Percentiles rank a stretch among this genome's conserved stretches.
These are phyloP conservation scores for Platichthys flesus DNA, from an alignment of 2,113 vertebrate genomes.

Conservation along the genomic window DNA sequence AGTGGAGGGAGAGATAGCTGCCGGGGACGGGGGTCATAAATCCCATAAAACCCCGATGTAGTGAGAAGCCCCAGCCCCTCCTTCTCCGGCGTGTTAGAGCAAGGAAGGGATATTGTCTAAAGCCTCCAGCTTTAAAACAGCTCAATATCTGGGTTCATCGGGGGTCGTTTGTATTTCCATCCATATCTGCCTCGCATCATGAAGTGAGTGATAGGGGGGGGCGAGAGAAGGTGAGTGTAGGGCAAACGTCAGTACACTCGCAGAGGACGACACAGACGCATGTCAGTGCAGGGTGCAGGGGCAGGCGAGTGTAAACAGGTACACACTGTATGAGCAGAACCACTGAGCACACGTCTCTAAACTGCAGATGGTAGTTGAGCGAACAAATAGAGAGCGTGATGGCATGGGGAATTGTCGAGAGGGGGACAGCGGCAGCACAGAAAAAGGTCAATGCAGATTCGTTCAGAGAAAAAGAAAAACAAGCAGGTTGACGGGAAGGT, in stretches of 20 bases:
- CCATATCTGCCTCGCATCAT: constrained; percentile 78
- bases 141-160: constrained; percentile 79
- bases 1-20: constrained; percentile 58
- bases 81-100: constrained; percentile 38
- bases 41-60: constrained; percentile 72
- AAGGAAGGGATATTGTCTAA: constrained; percentile 75
- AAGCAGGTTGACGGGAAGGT: constrained; percentile 7
- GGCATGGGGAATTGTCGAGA: constrained; percentile 44
- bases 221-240: constrained; percentile 62
- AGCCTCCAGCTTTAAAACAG: constrained; percentile 77
- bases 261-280: constrained; percentile 47
- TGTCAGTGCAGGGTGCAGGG: constrained; percentile 42
- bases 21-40: constrained; percentile 73
- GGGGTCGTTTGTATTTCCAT: constrained; percentile 81
- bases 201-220: constrained; percentile 51
- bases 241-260: constrained; percentile 60
- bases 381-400: constrained; percentile 48
- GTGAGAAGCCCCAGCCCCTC: constrained; percentile 60
- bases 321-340: constrained; percentile 38
- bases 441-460: constrained; percentile 40
- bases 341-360: constrained; percentile 41
- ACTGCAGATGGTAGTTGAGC: constrained; percentile 45
- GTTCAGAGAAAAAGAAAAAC: constrained; percentile 8
- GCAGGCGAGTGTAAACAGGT: constrained; percentile 50
- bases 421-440: constrained; percentile 29